phyloP scores from a whole-genome alignment of 53 echinoderm and acorn worm genomes.

The Antedon mediterranea region DNA sequence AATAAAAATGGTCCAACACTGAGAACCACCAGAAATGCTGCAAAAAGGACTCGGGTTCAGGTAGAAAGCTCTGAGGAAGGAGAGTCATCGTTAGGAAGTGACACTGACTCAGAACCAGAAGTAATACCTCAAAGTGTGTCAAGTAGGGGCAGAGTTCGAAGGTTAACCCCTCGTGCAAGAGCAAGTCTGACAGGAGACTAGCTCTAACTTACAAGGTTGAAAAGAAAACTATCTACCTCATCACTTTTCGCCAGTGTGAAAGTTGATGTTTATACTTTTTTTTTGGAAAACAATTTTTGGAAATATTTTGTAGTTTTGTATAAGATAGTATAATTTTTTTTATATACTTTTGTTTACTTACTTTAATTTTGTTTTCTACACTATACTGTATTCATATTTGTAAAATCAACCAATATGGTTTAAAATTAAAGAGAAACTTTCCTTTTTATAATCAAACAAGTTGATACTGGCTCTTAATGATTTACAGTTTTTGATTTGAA shows the following conservation, averaged over 20 bases:
- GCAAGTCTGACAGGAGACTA: slow-evolving; percentile 35
- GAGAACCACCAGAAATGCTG: slow-evolving; percentile 50
- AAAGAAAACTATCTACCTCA: not conserved
- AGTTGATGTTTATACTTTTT: not conserved
- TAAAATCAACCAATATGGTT: too few relatives aligned
- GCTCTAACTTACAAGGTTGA: not conserved
- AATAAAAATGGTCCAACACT: not conserved
- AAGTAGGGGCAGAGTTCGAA: slow-evolving; percentile 45
- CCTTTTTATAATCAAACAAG: too few relatives aligned
- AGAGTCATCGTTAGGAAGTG: slow-evolving; percentile 18
- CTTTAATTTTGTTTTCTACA: too few relatives aligned
- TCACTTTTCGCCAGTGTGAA: not conserved
- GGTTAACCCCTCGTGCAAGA: slow-evolving; percentile 42
- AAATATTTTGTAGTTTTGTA: not conserved
- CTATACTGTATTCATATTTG: too few relatives aligned
- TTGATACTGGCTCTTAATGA: too few relatives aligned
- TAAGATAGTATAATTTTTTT: too few relatives aligned
- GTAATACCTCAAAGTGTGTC: slow-evolving; percentile 45
- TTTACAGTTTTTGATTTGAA: too few relatives aligned
- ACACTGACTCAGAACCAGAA: slow-evolving; percentile 2
- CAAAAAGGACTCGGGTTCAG: slow-evolving; percentile 36
- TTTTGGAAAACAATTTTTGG: not conserved
- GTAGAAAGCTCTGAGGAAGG: slow-evolving; percentile 32
- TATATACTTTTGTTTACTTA: too few relatives aligned
- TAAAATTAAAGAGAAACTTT: too few relatives aligned